These are phyloP conservation scores for Musca domestica DNA, from an alignment of 1,140 invertebrate genomes.

Conservation along the genomic window DNA sequence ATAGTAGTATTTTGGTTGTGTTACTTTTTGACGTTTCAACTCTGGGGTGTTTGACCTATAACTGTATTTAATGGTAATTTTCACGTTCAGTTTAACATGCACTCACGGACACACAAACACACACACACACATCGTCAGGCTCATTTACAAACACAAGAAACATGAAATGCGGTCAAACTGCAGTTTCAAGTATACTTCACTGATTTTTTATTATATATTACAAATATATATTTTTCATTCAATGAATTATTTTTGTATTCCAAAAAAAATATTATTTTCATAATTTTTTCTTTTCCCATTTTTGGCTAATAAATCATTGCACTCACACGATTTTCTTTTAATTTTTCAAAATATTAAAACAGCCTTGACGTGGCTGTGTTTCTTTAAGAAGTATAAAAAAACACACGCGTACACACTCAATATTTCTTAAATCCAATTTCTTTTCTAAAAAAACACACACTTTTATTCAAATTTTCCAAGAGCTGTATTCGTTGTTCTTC, in stretches of 20 bases:
- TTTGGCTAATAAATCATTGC: background rate
- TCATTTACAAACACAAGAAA: conserved; percentile 34
- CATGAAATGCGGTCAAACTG: conserved; percentile 27
- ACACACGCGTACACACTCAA: background rate
- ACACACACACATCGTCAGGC: background rate
- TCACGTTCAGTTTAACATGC: conserved; percentile 7
- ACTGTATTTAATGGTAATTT: conserved; percentile 44
- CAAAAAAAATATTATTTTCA: background rate
- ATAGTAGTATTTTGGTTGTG: too few species aligned
- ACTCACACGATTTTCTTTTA: background rate
- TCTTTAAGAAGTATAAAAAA: too few species aligned
- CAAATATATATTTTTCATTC: background rate
- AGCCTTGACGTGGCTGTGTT: background rate
- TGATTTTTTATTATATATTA: background rate
- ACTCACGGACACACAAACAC: too few species aligned
- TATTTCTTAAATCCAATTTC: background rate
- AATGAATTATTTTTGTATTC: background rate
- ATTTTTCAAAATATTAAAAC: background rate
- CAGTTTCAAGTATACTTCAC: conserved; percentile 23
- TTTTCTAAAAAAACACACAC: background rate
- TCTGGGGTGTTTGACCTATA: conserved; percentile 44
- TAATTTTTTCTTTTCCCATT: background rate
- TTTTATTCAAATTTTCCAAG: background rate
- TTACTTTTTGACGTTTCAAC: background rate
- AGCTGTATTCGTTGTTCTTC: conserved; percentile 16